Evolutionary conservation across 1,140 invertebrate species (phyloP), one percentile per base, ranked within the genome.

Genomic region (Cryptotermes secundus): DNA sequence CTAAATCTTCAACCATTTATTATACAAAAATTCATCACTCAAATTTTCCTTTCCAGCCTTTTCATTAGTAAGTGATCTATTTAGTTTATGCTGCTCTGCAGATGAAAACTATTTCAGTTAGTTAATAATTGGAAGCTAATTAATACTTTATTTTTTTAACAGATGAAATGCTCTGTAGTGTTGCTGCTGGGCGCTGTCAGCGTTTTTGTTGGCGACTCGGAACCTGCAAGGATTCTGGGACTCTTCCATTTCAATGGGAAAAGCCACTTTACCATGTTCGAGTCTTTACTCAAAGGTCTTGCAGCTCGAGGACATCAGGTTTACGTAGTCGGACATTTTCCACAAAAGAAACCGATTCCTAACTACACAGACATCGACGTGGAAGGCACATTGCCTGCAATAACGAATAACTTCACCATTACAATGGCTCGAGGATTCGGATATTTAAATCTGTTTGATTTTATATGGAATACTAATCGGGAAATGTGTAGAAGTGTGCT

Each of bases 201-300:
- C 16, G 35, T 34, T 6, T 34, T 19, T 34, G 24, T 82, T 0
- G 24, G 45, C 7, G 38, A 59, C 1, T 45, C 42, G 3, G 36
- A 53, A 34, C 42, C 34, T 2, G 81, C 81, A n/a, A 85, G 87
- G 7, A 88, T 89, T 84, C 81, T 87, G 7, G 89, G 90, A 14
- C 83, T 93, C 6, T 90, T 92, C 82, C 89, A 90, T 1, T 88
- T 91, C 3, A 87, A 88, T 1, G 90, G 88, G 0, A 90, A 90
- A 86, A 94, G 93, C 79, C 93, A 94, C 86, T 92, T 90, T 82
- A 89, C 91, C 80, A 89, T 93, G 84, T 92, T 92, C 34, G 90
- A 91, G 10, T 87, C 88, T 0, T 83, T 94, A 82, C 89, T 92
- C 86, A 91, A 91, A 85, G 92, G 88, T 16, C 83, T 94, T 35